Evolutionary conservation across 2,797 vertebrate species (phyloP).

Genomic region (Lutjanus argentimaculatus): DNA sequence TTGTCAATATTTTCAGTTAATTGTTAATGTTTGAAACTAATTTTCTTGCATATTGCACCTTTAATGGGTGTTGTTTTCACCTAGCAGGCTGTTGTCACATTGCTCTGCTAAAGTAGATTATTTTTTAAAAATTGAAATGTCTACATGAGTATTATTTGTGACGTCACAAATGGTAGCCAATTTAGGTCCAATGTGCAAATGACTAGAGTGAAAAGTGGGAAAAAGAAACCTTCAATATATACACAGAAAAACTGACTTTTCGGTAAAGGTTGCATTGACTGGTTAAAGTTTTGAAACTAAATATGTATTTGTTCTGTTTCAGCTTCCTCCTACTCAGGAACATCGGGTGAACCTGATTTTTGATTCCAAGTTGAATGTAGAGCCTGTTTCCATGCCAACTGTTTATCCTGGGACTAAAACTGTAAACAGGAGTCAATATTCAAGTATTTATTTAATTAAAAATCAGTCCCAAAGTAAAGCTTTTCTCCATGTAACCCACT

Average conservation of each 20-base stretch:
- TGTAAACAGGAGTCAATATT: constrained; percentile 55
- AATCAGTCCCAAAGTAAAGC: constrained; percentile 39
- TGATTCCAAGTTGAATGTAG: neutral
- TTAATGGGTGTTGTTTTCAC: neutral
- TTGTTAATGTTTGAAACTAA: no score
- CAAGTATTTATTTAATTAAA: constrained; percentile 54
- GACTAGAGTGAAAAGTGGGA: neutral
- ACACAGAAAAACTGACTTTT: neutral
- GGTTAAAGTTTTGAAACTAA: neutral
- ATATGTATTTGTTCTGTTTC: no score
- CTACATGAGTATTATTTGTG: neutral
- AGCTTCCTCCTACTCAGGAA: neutral
- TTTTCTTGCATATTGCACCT: no score
- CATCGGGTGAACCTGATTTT: neutral
- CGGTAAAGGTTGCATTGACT: neutral
- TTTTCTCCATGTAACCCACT: neutral
- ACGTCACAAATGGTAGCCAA: neutral
- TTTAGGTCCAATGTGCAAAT: neutral
- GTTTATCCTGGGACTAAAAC: constrained; percentile 17
- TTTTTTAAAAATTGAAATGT: neutral
- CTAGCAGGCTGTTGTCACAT: neutral
- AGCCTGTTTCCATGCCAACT: neutral
- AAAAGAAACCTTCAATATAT: neutral
- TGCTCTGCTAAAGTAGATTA: neutral
- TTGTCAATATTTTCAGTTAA: no score